Evolutionary conservation across 2,113 vertebrate genomes (phyloP).

Genomic region (Malaclemys terrapin): DNA sequence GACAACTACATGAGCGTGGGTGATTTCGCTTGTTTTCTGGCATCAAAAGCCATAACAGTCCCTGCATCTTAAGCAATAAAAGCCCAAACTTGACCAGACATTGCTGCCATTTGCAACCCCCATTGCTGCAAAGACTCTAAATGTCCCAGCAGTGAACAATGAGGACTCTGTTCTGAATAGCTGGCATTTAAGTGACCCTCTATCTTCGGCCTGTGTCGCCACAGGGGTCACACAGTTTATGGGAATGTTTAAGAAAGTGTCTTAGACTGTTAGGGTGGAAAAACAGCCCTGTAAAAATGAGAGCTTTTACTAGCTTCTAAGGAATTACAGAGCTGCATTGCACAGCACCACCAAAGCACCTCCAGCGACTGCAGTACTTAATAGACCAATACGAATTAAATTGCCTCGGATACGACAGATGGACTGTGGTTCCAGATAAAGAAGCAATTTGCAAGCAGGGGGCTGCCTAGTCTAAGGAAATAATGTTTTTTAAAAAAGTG

Average conservation of each 20-base stretch:
- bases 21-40: neutral
- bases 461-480: neutral
- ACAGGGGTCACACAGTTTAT: neutral
- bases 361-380: neutral
- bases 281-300: neutral
- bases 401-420: neutral
- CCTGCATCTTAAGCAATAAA: no score
- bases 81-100: no score
- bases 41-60: neutral
- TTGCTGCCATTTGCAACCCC: accelerated
- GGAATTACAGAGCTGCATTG: neutral
- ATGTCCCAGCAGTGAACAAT: neutral
- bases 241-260: neutral
- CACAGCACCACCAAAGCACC: neutral
- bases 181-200: neutral
- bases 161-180: neutral
- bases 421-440: neutral
- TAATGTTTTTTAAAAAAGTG: neutral
- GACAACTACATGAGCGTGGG: neutral
- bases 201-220: neutral
- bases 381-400: slow-evolving; percentile 23
- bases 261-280: neutral
- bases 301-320: neutral
- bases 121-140: neutral
- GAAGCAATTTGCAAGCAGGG: slow-evolving; percentile 31